phyloP scores from a whole-genome alignment of 2,113 vertebrate species.

The Cettia cetti region DNA sequence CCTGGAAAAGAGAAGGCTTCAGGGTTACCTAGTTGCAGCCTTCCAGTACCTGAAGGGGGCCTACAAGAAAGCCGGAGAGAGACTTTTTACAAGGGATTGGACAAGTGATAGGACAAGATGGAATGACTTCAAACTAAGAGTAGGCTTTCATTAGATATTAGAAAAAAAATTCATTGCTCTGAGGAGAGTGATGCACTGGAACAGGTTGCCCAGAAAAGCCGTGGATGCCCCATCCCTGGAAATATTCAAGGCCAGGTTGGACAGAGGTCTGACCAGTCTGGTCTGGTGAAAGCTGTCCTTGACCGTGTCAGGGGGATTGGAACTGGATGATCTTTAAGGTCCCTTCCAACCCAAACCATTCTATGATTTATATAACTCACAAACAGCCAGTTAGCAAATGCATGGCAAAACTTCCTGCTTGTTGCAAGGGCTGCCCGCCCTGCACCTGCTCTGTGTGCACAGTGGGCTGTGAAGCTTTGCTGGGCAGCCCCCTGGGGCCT shows the following conservation, averaged over 20 bases:
- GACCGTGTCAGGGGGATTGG: rapidly evolving
- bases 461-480: background rate
- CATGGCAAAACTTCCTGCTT: background rate
- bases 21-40: background rate
- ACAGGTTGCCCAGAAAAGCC: background rate
- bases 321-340: background rate
- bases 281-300: background rate
- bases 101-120: background rate
- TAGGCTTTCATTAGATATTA: background rate
- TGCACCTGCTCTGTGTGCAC: background rate
- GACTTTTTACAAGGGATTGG: background rate
- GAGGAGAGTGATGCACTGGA: background rate
- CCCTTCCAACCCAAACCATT: background rate
- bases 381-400: background rate
- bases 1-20: background rate
- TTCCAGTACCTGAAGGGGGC: background rate
- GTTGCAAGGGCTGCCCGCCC: background rate
- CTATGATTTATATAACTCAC: background rate
- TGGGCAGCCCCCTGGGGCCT: background rate
- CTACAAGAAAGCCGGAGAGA: background rate
- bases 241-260: background rate
- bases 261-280: background rate
- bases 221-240: background rate
- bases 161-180: background rate
- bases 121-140: background rate